These are phyloP conservation scores for Drosophila antonietae DNA, from an alignment of 2,888 invertebrate genomes.

Conservation along the genomic window DNA sequence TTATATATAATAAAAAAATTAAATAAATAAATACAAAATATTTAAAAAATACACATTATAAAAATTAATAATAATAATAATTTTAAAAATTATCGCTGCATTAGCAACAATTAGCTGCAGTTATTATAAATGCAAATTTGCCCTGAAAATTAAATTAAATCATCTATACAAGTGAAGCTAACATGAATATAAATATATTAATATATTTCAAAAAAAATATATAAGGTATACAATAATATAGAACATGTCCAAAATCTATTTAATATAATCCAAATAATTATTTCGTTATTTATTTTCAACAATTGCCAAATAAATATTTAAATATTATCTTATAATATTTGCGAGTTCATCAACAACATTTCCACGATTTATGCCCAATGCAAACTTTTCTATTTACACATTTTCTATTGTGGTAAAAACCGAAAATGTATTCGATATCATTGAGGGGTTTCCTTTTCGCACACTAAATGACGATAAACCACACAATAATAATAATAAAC, in stretches of 20 bases:
- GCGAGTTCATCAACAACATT: not conserved
- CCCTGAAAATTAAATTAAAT: not conserved
- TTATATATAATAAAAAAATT: too few species aligned
- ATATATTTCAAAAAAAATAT: too few species aligned
- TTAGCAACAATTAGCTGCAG: not conserved
- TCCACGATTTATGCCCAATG: too few species aligned
- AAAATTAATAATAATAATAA: not conserved
- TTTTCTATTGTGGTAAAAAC: not conserved
- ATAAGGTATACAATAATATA: too few species aligned
- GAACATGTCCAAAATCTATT: too few species aligned
- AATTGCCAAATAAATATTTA: not conserved
- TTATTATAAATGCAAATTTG: not conserved
- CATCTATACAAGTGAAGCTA: too few species aligned
- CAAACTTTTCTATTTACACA: not conserved
- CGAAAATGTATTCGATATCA: not conserved
- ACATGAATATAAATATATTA: too few species aligned
- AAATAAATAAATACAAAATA: too few species aligned
- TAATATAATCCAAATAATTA: too few species aligned
- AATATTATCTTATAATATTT: not conserved
- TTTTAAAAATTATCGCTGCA: not conserved
- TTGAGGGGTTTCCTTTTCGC: not conserved
- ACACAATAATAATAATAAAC: not conserved
- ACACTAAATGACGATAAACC: not conserved
- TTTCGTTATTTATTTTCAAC: too few species aligned
- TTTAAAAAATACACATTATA: too few species aligned